Conservation (phyloP, 2,797 vertebrate genomes). For the Brotogeris chrysoptera region DNA sequence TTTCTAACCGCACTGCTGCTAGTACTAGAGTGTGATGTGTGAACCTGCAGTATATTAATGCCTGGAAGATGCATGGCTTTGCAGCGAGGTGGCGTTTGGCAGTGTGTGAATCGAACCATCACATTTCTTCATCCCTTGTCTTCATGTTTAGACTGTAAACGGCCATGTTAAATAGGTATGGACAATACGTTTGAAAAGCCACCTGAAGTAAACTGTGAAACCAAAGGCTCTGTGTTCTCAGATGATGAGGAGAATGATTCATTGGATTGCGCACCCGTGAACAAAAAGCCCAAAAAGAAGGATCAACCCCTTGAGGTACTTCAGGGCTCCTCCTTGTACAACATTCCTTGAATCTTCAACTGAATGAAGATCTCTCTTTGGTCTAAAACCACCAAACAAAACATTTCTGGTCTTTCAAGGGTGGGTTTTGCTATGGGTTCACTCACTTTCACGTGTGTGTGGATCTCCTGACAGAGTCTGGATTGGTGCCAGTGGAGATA, state of each 20-base stretch:
- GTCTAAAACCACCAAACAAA: background rate
- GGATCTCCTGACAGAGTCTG: background rate
- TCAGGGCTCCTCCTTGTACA: background rate
- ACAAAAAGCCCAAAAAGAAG: constrained; percentile 69
- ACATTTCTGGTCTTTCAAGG: background rate
- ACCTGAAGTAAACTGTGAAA: constrained; percentile 67
- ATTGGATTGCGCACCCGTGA: constrained; percentile 67
- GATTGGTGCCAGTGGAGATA: background rate
- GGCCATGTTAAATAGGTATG: constrained; percentile 73
- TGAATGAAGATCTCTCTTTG: background rate
- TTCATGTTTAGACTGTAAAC: constrained; percentile 73
- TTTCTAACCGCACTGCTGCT: constrained; percentile 23
- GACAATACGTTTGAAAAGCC: constrained; percentile 72
- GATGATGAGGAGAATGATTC: constrained; percentile 77
- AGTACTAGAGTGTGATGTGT: background rate
- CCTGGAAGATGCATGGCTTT: constrained; percentile 52
- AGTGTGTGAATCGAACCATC: background rate
- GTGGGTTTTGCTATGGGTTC: background rate
- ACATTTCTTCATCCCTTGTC: constrained; percentile 60
- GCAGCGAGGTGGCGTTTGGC: background rate
- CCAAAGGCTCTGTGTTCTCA: constrained; percentile 74
- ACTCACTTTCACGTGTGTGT: background rate
- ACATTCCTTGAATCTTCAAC: background rate
- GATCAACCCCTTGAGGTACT: constrained; percentile 79
- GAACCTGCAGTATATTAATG: constrained; percentile 17